Evolutionary conservation across 2,888 invertebrate genomes (phyloP), one percentile per base, ranked within the genome.

Genomic region (Sussaba pulchella): DNA sequence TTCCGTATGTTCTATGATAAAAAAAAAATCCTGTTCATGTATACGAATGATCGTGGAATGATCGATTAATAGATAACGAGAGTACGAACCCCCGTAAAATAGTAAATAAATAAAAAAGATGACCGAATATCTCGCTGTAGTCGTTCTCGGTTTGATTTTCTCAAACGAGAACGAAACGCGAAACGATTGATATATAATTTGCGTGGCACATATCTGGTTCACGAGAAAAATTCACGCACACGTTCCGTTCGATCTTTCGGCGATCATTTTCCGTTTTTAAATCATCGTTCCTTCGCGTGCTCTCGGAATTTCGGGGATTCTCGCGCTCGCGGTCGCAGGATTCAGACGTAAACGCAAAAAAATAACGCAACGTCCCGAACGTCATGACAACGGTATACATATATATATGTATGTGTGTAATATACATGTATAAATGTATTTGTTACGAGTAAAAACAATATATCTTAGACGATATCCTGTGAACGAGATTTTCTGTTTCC

Each of bases 381-480:
- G 78, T 64, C 36, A 67, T 59, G 59, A 24, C 69, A 70, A 50
- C 39, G 57, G 45, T 80, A 82, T 75, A 74, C 78, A 83, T 72
- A 82, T 82, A 81, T 83, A 81, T 80, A 71, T 83, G 54, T 69
- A 75, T 73, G 78, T 78, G 66, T 67, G 78, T 85, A 74, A 84
- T 86, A 85, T 83, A 86, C 85, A 85, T 87, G 86, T 88, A 87
- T 88, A 87, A 83, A 84, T 83, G 80, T 83, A 78, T 84, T 75
- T 82, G 81, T 83, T 78, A 82, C 71, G 69, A 82, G 80, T 74
- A 61, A 83, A 79, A 78, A 57, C 74, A 81, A 84, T 83, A 82
- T 67, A 78, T 64, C 75, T 74, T 82, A 81, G 78, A 74, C 71
- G 76, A 82, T 61, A 82, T 41, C 63, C 73, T 74, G 69, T 70